These are phyloP conservation scores for Nothocercus nigrocapillus DNA, from an alignment of 2,113 vertebrate genomes.

Conservation along the genomic window DNA sequence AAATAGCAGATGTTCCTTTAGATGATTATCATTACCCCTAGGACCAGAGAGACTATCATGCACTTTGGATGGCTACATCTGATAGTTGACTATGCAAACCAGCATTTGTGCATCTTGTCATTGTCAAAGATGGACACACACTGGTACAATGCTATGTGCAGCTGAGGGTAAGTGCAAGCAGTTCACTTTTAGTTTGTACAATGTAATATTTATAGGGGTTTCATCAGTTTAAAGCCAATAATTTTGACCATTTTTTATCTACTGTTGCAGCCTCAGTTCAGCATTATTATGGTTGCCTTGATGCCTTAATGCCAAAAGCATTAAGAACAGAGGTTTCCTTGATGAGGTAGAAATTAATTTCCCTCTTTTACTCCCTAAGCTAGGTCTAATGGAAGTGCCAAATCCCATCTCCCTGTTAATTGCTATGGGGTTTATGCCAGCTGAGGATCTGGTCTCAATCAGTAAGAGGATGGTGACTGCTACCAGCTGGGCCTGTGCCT, in stretches of 20 bases:
- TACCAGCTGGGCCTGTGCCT: background rate
- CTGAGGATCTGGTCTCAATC: background rate
- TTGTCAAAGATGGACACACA: background rate
- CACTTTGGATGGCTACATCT: background rate
- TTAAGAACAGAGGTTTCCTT: background rate
- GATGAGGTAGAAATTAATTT: background rate
- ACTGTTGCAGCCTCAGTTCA: background rate
- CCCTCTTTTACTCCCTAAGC: background rate
- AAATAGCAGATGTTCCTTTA: conserved; percentile 20
- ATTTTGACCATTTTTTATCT: background rate
- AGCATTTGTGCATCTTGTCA: background rate
- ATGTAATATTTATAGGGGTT: background rate
- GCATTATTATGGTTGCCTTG: background rate
- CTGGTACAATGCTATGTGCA: background rate
- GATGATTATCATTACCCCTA: background rate
- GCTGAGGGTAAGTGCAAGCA: background rate
- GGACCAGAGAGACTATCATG: background rate
- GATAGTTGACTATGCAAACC: background rate
- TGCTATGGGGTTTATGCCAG: background rate
- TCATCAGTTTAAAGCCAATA: background rate
- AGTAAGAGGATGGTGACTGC: too few species aligned
- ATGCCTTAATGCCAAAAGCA: too few species aligned
- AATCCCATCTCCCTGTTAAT: background rate
- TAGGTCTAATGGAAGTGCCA: background rate
- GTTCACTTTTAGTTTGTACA: background rate